These are phyloP conservation scores for Salvelinus fontinalis DNA, from an alignment of 2,113 vertebrate genomes.

Conservation along the genomic window DNA sequence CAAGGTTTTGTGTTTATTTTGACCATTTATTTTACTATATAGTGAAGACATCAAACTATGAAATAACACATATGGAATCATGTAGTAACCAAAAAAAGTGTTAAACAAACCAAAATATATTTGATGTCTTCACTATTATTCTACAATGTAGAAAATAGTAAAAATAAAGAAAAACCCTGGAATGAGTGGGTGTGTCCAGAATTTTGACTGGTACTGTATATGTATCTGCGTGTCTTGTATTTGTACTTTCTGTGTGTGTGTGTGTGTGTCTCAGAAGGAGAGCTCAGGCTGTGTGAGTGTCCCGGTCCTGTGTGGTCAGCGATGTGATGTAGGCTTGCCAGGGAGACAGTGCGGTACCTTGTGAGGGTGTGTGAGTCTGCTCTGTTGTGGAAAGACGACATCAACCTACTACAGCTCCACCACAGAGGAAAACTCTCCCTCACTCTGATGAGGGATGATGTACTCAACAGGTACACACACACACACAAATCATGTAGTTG, in stretches of 20 bases:
- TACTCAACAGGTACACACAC: slow-evolving; percentile 65
- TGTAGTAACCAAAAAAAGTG: no score
- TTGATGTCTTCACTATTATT: no score
- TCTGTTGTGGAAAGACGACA: slow-evolving; percentile 85
- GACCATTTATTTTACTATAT: no score
- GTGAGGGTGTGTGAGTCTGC: slow-evolving; percentile 79
- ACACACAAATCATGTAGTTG: neutral
- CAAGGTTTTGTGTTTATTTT: no score
- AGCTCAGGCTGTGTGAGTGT: slow-evolving; percentile 77
- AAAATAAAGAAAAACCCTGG: no score
- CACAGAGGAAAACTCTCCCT: slow-evolving; percentile 79
- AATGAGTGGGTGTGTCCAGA: no score
- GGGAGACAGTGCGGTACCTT: slow-evolving; percentile 82
- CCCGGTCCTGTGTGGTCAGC: slow-evolving; percentile 80
- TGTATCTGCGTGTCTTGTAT: no score
- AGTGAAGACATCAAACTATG: no score
- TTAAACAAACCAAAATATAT: no score
- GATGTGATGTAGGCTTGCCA: slow-evolving; percentile 73
- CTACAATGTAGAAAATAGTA: no score
- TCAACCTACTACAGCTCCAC: slow-evolving; percentile 83
- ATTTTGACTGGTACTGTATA: no score
- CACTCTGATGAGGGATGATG: slow-evolving; percentile 80
- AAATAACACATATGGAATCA: no score
- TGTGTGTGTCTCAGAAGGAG: slow-evolving; percentile 72
- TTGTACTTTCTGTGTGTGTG: slow-evolving; percentile 3